Evolutionary conservation across 2,888 invertebrate genomes (phyloP), one percentile per base, ranked within the genome.

Genomic region (Physocephala rufipes): DNA sequence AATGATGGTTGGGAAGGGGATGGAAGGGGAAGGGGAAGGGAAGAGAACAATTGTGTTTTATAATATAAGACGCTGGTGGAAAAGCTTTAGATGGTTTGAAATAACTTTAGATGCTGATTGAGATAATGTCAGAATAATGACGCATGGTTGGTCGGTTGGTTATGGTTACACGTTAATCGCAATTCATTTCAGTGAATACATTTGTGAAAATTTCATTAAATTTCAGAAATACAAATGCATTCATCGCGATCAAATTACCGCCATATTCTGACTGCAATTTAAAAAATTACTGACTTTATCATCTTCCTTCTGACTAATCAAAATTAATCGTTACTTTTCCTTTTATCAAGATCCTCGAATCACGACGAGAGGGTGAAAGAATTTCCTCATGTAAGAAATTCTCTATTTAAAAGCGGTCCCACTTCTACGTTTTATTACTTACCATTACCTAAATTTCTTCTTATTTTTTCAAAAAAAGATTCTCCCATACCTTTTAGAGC

Each of bases 141-240:
- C 53, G 19, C 2, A 15, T 51, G n/a, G 30, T 51, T 65, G 30
- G 43, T 53, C 43, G 66, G 66, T 66, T 53, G 53, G 65, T 65
- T 65, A 51, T 30, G 53, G 28, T n/a, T 61, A 26, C 47, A 24
- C 30, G 19, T 65, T 30, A 30, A 49, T 30, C 5, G 19, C 3
- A n/a, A 28, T 30, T 61, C 1, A 12, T n/a, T 16, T 5, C 12
- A 36, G 26, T 30, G 59, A 26, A 28, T 45, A n/a, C 36, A 2
- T 2, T 21, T 4, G 2, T 16, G 1, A 9, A 36, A 21, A n/a
- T n/a, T n/a, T n/a, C n/a, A n/a, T n/a, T n/a, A n/a, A n/a, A n/a
- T n/a, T n/a, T n/a, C 43, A 3, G 53, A 15, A 15, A 19, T 19
- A n/a, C 3, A 15, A 15, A 19, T n/a, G n/a, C 12, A 49, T 19